phyloP scores from a whole-genome alignment of 2,888 invertebrate species.

The Hemicrepidius hirtus region DNA sequence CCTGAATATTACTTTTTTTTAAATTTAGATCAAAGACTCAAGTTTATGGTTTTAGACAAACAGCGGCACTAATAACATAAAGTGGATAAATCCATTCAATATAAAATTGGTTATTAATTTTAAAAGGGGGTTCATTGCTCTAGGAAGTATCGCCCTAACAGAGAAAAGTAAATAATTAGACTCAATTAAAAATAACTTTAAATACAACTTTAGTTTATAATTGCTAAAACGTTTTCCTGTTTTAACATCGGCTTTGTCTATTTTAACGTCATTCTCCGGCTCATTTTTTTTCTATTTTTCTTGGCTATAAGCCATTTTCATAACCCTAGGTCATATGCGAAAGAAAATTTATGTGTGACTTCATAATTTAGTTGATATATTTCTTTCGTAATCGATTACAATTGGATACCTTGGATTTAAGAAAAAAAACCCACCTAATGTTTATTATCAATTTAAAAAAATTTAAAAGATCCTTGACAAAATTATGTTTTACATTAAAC shows the following conservation, averaged over 20 bases:
- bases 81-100: no score
- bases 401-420: background rate
- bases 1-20: no score
- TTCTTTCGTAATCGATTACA: slow-evolving; percentile 8
- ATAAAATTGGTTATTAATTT: background rate
- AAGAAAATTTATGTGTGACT: slow-evolving; percentile 23
- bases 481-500: background rate
- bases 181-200: slow-evolving; percentile 36
- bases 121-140: slow-evolving; percentile 18
- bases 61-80: no score
- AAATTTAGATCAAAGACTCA: no score
- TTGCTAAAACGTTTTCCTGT: slow-evolving; percentile 24
- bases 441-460: no score
- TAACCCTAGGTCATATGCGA: slow-evolving; percentile 49
- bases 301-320: slow-evolving; percentile 50
- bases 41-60: no score
- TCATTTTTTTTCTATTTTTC: slow-evolving; percentile 45
- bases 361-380: slow-evolving; percentile 6
- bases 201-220: slow-evolving; percentile 24
- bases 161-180: slow-evolving; percentile 36
- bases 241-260: slow-evolving; percentile 20
- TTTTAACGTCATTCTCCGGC: slow-evolving; percentile 27
- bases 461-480: no score
- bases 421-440: no score
- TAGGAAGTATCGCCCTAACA: slow-evolving; percentile 12